Evolutionary conservation across 2,797 vertebrate species (phyloP), one percentile per base, ranked within the genome.

Genomic region (Micrastur ruficollis): DNA sequence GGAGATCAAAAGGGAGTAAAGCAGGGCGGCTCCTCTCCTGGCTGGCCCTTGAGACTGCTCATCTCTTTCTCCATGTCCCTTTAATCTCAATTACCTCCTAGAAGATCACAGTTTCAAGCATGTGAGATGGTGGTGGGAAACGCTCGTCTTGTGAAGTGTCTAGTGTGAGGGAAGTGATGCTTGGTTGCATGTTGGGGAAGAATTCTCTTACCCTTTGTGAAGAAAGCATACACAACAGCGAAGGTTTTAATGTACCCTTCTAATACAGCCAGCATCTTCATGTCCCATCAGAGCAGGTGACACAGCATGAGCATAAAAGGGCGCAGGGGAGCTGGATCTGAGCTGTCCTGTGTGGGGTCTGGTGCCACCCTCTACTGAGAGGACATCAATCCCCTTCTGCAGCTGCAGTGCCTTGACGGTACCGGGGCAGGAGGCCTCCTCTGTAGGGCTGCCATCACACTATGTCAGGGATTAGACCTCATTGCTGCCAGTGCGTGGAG

Each of bases 1-100:
- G 1, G 66, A 94, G 86, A 95, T 94, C 94, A 95, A 94, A 95
- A 50, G 89, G 63, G 29, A 72, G 63, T 6, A 16, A 40, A 36
- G 65, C 74, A 87, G 92, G 89, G 94, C 49, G 70, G 59, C 79
- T 92, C 79, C 89, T 70, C 68, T 90, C 32, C 82, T 47, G 53
- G 25, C 78, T 68, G 81, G 56, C 58, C 76, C 81, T 55, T 38
- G 72, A 66, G 38, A 29, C 82, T 80, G 89, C 79, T 81, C 73
- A 4, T 16, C 32, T 80, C 84, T 16, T 53, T 40, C 81, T 47
- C 80, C 1, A 1, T 42, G 85, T 73, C 82, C 82, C 86, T 94
- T 92, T 92, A 34, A 84, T 95, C 79, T 73, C 78, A 10, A 0
- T 21, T 58, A 14, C 58, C 40, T 83, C 29, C 81, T 56, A 31